Base-by-base conservation (phyloP, 1,140 invertebrate species). In the Aporrectodea caliginosa region DNA sequence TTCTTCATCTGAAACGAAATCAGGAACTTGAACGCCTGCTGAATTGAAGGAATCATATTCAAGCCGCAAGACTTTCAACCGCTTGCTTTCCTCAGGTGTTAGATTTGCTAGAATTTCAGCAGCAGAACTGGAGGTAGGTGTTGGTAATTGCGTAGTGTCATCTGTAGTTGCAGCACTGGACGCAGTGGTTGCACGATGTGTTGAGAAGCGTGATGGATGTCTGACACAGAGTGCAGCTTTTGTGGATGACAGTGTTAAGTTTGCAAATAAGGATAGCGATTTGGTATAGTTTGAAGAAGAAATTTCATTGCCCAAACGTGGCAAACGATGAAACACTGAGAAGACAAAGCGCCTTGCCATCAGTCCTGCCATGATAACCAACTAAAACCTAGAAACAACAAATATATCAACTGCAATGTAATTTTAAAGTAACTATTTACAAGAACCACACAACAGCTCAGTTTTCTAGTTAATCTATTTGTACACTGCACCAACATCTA, bases 31-130 rank as follows among this genome's bases (percentile, higher is more conserved):
- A 29, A 75, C 22, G 6, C 78, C 78, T 1, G n/a, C 33, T 2
- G 78, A 79, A 2, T 31, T 14, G 2, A 72, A 79, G 22, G 75
- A 30, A 33, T 79, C 78, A 27, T 58, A 70, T 30, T 79, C 78
- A 0, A 79, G 31, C 32, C 69, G 35, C 1, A 79, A 69, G 32
- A 79, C 35, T 30, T 79, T 79, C 16, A 79, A 30, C 33, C 33
- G n/a, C 32, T 79, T 79, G 16, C 16, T 27, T 16, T 79, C 73
- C 32, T 75, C 78, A 32, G 72, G 2, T 2, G 78, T 76, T n/a
- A 76, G 35, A 1, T 76, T n/a, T 27, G 33, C 1, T 27, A 76
- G 27, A 27, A 73, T 29, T 16, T 33, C 1, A 22, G 30, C 30
- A 32, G 72, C 1, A 30, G n/a, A n/a, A n/a, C n/a, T n/a, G n/a